Base-by-base conservation (phyloP, 2,113 vertebrate species). In the Xyliphius kryptos region DNA sequence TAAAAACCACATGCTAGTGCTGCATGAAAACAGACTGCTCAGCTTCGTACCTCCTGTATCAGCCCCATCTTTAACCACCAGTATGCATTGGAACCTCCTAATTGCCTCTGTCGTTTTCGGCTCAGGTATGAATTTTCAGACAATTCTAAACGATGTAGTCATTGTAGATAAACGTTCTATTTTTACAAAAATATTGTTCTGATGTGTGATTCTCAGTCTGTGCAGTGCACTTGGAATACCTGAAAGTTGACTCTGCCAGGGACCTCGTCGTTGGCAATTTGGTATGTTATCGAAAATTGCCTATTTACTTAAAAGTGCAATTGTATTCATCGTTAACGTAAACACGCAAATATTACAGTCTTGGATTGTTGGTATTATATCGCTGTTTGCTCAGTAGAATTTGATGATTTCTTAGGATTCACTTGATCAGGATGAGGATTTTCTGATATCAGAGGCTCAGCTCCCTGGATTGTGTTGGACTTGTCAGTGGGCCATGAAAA, bases 381-480 rank as follows among this genome's bases (percentile, higher is more conserved):
- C 5, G 15, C 47, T 41, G 44, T 60, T 59, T 19, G 48, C 43
- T 36, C 22, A 43, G 19, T 8, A 22, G 16, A 8, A 17, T 43
- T 49, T n/a, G 46, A 13, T 10, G 6, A 17, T 4, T 14, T 61
- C 6, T 49, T 13, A 53, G 9, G 49, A 22, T 52, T 22, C 37
- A 10, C 9, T 16, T 51, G 20, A n/a, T 53, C 11, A 32, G 53
- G 32, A 2, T 21, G 44, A 46, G n/a, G 11, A 16, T 9, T 13
- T 37, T 22, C 14, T 2, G 9, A 40, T 22, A 13, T 7, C 40
- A 13, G 47, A 71, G 64, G 43, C 2, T 6, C 12, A 51, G 37
- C 22, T 76, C n/a, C 76, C 79, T n/a, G 78, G 79, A 41, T 0
- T 57, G 0, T 84, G 82, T 66, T 79, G 80, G 80, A 64, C 20